Base-by-base conservation (phyloP, 2,888 invertebrate genomes). In the Lasioglossum vierecki region DNA sequence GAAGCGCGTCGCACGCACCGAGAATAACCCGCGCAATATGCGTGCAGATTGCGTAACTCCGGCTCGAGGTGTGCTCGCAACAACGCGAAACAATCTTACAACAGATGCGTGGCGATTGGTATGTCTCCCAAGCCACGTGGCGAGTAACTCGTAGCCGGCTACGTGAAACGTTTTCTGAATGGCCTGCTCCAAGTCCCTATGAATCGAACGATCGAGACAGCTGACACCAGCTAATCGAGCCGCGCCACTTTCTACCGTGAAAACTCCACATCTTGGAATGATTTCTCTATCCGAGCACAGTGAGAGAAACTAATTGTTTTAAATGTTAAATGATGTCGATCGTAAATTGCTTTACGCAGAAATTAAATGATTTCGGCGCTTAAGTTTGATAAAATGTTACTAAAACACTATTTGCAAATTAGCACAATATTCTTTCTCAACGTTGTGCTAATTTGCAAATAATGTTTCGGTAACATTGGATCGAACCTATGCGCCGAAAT, bases 81-180 rank as follows among this genome's bases (percentile, higher is more conserved):
- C 63, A 66, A 80, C 76, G 88, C 83, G 63, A 76, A 60, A 26
- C 79, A 72, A 83, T 83, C 82, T 72, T 57, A 26, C 53, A 49
- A 77, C 75, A 84, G 85, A 89, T 83, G 79, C 85, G 79, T 80
- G 70, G 76, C 81, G 87, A 91, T 91, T 91, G 88, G 88, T 91
- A 92, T 89, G 90, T 90, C 79, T 63, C 46, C 75, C 66, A 70
- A 81, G 83, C 87, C 84, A 89, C 89, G 89, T 88, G 88, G 83
- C 86, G 79, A 88, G 82, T 75, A 76, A 78, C 83, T 68, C 82
- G 72, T 76, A 76, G 71, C 30, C 70, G 74, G 68, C 71, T 82
- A 88, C 89, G 88, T 88, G 90, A 82, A 82, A 30, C 63, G 85
- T 80, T 90, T 90, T 30, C 80, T 80, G 76, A 89, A 88, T 85